Conservation (phyloP, 2,888 invertebrate genomes). For the Amphimallon solstitiale region DNA sequence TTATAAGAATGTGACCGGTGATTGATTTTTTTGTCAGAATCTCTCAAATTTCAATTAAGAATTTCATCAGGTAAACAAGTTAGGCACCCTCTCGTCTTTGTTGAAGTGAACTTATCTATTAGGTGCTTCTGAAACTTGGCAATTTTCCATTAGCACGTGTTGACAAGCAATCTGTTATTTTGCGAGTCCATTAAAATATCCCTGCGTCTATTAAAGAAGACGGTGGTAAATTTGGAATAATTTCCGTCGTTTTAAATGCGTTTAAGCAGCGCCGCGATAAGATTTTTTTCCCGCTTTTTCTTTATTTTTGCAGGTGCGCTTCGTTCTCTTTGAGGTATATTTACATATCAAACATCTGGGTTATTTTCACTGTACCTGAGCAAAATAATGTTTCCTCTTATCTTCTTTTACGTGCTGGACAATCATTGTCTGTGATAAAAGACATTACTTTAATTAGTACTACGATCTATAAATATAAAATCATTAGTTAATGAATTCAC, state of each 20-base stretch:
- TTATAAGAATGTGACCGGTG: background rate
- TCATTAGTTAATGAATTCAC: too few species aligned
- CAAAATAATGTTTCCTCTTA: too few species aligned
- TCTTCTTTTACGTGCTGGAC: too few species aligned
- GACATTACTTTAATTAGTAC: too few species aligned
- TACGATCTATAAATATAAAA: too few species aligned
- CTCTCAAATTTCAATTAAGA: background rate
- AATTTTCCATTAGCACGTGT: constrained; percentile 21
- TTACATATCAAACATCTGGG: too few species aligned
- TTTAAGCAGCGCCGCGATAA: background rate
- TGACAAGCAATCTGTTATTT: constrained; percentile 27
- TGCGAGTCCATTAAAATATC: constrained; percentile 4
- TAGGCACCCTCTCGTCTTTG: background rate
- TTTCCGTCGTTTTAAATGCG: constrained; percentile 3
- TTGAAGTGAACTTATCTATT: constrained; percentile 4
- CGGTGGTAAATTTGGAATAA: constrained; percentile 16
- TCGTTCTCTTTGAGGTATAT: too few species aligned
- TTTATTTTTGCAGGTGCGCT: background rate
- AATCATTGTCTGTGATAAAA: too few species aligned
- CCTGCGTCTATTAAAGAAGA: background rate
- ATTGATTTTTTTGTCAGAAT: background rate
- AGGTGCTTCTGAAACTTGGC: constrained; percentile 5
- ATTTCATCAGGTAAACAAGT: background rate
- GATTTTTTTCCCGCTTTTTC: background rate
- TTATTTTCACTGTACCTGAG: too few species aligned